phyloP scores from a whole-genome alignment of 2,113 vertebrate genomes.

The Platysternon megacephalum region DNA sequence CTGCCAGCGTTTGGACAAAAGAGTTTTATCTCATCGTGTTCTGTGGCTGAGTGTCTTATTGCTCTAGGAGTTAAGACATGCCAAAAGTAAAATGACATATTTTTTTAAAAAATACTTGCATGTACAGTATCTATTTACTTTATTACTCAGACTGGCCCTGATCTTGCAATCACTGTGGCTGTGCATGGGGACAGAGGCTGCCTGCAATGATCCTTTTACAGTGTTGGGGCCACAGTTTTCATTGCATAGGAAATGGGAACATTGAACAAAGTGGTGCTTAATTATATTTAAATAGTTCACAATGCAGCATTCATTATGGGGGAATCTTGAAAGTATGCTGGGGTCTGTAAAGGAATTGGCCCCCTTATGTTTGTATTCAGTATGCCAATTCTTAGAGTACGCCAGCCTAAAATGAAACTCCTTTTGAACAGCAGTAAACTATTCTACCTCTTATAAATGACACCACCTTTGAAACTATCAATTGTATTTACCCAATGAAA shows the following conservation, averaged over 20 bases:
- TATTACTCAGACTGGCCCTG: not conserved
- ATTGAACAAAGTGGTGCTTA: not conserved
- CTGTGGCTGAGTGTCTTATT: not conserved
- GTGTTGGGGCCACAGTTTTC: not conserved
- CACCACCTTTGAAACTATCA: not conserved
- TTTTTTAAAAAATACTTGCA: not conserved
- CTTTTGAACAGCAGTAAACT: not conserved
- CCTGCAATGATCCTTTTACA: not conserved
- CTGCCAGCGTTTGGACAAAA: not conserved
- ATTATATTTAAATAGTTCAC: not conserved
- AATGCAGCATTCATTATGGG: not conserved
- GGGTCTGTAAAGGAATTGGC: not conserved
- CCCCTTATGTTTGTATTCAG: not conserved
- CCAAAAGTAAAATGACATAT: not conserved
- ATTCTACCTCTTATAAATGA: not conserved
- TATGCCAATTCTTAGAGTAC: not conserved
- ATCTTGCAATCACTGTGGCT: rapidly evolving
- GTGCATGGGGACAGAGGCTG: not conserved
- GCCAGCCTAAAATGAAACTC: not conserved
- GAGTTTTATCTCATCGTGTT: not conserved
- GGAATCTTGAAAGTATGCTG: not conserved
- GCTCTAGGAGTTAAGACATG: not conserved
- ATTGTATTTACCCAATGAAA: not conserved
- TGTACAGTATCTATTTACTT: not conserved
- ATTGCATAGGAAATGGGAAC: not conserved